phyloP scores from a whole-genome alignment of 2,113 vertebrate genomes.

The Rhabdomys dilectus region DNA sequence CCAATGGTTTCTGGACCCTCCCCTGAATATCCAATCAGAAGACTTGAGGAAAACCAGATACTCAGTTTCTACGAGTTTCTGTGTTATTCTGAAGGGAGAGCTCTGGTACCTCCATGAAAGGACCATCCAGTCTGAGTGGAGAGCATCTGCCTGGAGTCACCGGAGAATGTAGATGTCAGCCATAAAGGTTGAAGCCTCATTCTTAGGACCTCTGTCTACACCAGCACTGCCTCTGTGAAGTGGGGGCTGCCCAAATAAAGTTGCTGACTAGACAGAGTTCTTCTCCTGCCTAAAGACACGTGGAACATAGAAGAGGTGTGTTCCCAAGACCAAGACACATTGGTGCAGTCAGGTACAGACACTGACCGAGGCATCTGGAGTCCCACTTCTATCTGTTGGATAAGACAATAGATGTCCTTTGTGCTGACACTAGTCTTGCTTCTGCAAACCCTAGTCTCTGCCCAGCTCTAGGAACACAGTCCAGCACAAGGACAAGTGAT shows the following conservation, averaged over 20 bases:
- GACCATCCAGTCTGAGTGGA: not conserved
- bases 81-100: not conserved
- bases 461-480: not conserved
- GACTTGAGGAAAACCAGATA: not conserved
- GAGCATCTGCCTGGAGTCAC: not conserved
- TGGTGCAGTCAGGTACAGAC: not conserved
- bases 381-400: not conserved
- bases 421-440: not conserved
- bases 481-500: not conserved
- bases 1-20: not conserved
- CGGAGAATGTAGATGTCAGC: not conserved
- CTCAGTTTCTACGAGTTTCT: not conserved
- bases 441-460: not conserved
- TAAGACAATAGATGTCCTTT: not conserved
- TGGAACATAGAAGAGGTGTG: not conserved
- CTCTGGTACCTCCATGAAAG: not conserved
- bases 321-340: not conserved
- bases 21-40: not conserved
- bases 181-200: not conserved
- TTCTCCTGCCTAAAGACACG: not conserved
- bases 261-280: not conserved
- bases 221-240: not conserved
- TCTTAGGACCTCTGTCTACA: not conserved
- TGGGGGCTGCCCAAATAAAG: not conserved
- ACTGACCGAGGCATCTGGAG: not conserved